A percentile compares a stretch with the other conserved stretches of the same genome.
Evolutionary conservation across 1,140 invertebrate species (phyloP).

Genomic region (Melanaphis sacchari): DNA sequence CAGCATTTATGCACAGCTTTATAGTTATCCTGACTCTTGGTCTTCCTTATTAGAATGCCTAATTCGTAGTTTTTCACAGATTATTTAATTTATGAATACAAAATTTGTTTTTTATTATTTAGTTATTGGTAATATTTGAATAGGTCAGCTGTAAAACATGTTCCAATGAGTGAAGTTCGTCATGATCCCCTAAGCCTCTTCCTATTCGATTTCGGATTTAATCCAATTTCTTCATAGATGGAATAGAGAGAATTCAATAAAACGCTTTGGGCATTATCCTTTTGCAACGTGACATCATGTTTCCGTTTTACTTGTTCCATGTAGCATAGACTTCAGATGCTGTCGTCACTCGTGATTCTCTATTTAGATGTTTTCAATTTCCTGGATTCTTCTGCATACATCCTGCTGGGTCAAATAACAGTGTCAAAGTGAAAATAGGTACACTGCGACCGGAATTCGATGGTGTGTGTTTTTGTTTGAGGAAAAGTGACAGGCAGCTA

Average conservation of each 20-base stretch:
- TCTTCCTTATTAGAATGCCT: neutral
- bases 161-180: neutral
- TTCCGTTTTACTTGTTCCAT: neutral
- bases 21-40: neutral
- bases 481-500: neutral
- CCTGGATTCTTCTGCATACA: neutral
- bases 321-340: constrained; percentile 13
- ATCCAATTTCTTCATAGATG: neutral
- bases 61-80: neutral
- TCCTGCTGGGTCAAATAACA: constrained; percentile 20
- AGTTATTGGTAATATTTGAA: neutral
- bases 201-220: neutral
- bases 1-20: neutral
- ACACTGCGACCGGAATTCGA: neutral
- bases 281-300: constrained; percentile 22
- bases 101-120: neutral
- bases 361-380: constrained; percentile 35
- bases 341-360: neutral
- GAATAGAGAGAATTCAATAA: constrained; percentile 9
- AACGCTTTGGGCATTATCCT: neutral
- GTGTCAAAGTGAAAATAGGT: neutral
- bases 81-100: neutral
- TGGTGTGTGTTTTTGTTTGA: neutral
- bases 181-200: neutral
- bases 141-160: neutral